A percentile compares a stretch with the other conserved stretches of the same genome.
phyloP scores from a whole-genome alignment of 2,888 invertebrate genomes.

The Thereva unica region DNA sequence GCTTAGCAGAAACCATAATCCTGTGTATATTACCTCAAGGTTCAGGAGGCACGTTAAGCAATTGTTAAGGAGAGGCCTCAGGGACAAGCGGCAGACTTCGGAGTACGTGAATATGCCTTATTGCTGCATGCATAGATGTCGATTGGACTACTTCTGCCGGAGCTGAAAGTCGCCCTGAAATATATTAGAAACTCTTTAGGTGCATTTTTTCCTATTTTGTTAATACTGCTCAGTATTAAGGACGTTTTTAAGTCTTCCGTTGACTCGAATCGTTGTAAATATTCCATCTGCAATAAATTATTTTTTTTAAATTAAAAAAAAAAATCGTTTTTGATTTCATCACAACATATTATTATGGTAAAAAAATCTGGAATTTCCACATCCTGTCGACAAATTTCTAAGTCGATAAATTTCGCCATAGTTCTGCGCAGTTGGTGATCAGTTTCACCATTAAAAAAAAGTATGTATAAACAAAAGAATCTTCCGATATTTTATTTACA shows the following conservation, averaged over 20 bases:
- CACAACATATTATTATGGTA: background rate
- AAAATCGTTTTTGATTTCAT: background rate
- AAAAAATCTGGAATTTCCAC: no score
- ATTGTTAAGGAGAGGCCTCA: background rate
- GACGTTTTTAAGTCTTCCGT: conserved; percentile 1
- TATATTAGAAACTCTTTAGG: background rate
- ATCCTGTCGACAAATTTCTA: no score
- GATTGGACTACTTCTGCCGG: conserved; percentile 30
- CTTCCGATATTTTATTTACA: no score
- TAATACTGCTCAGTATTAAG: conserved; percentile 1
- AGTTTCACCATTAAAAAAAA: no score
- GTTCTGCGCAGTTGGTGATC: no score
- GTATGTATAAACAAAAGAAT: no score
- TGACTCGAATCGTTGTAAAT: conserved; percentile 27
- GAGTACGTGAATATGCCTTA: conserved; percentile 21
- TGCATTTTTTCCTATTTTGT: background rate
- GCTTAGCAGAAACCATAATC: conserved; percentile 18
- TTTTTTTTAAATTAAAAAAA: conserved; percentile 12
- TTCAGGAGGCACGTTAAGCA: conserved; percentile 17
- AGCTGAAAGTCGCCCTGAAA: conserved; percentile 7
- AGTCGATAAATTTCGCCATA: no score
- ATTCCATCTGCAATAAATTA: conserved; percentile 33
- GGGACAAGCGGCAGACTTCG: conserved; percentile 22
- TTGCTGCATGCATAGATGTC: conserved; percentile 33
- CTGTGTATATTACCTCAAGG: conserved; percentile 24